Evolutionary conservation across 2,797 vertebrate species (phyloP).

Genomic region (Brotula barbata): DNA sequence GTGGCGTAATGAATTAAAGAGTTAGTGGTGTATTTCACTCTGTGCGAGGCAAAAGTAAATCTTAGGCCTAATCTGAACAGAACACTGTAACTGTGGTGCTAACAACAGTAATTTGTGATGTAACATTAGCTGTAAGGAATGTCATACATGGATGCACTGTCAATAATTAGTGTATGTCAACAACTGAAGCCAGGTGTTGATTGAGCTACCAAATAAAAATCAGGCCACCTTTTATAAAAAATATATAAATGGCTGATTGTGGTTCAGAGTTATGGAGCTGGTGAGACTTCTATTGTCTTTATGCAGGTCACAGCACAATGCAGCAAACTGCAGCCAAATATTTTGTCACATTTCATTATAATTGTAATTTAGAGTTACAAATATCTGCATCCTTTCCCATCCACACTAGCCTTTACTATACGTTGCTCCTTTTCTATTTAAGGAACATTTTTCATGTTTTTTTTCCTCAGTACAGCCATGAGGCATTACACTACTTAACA

Average conservation of each 20-base stretch:
- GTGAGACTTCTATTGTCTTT: slow-evolving; percentile 19
- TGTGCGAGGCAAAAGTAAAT: slow-evolving; percentile 12
- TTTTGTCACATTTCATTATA: slow-evolving; percentile 14
- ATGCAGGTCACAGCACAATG: slow-evolving; percentile 28
- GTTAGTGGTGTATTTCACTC: too few species aligned
- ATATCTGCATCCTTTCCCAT: neutral
- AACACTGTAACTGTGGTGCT: slow-evolving; percentile 10
- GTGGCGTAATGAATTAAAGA: slow-evolving; percentile 17
- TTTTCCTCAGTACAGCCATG: slow-evolving; percentile 33
- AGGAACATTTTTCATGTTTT: slow-evolving; percentile 9
- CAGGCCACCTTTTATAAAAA: too few species aligned
- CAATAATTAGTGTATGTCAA: slow-evolving; percentile 70
- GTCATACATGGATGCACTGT: slow-evolving; percentile 66
- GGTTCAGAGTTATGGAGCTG: slow-evolving; percentile 22
- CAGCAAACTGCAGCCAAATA: slow-evolving; percentile 26
- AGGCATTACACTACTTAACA: slow-evolving; percentile 36
- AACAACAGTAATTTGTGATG: slow-evolving; percentile 49
- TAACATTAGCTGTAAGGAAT: slow-evolving; percentile 57
- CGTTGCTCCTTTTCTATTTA: slow-evolving; percentile 25
- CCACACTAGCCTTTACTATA: neutral
- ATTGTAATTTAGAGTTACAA: slow-evolving; percentile 6
- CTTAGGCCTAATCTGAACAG: slow-evolving; percentile 29
- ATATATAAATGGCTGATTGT: too few species aligned
- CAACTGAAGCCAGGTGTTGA: slow-evolving; percentile 20
- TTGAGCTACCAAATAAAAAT: too few species aligned